Percentiles rank a stretch among this genome's conserved stretches.
Conservation (phyloP, 1,140 invertebrate genomes). For the Ceratosolen fusciceps region DNA sequence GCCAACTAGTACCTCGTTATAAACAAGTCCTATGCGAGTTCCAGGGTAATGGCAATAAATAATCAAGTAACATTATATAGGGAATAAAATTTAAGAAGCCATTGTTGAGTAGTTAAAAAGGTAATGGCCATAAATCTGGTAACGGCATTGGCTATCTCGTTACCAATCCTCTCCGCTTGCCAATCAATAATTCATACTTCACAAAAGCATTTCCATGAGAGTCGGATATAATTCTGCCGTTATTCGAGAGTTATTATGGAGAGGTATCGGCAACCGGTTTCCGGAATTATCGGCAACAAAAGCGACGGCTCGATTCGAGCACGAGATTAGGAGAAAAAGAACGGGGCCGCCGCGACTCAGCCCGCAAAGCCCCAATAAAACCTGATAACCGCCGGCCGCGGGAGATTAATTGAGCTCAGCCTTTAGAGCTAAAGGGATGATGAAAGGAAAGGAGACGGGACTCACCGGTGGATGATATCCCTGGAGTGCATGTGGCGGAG, state of each 20-base stretch:
- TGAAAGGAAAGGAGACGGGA: slow-evolving; percentile 43
- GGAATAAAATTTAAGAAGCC: no score
- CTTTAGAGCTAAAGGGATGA: not conserved
- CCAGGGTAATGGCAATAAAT: no score
- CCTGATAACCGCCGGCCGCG: not conserved
- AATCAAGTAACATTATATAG: no score
- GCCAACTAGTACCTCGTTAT: no score
- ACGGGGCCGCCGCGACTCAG: not conserved
- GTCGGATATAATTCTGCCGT: no score
- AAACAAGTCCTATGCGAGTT: no score
- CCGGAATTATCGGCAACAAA: not conserved
- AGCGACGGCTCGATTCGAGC: no score
- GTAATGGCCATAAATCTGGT: not conserved
- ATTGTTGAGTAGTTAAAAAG: no score
- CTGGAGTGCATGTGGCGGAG: slow-evolving; percentile 78
- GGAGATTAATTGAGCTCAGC: not conserved
- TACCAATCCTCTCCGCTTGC: not conserved
- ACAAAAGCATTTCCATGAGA: not conserved
- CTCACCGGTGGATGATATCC: slow-evolving; percentile 79
- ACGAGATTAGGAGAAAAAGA: not conserved
- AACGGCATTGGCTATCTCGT: not conserved
- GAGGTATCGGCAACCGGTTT: no score
- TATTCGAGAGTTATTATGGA: no score
- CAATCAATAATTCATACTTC: not conserved
- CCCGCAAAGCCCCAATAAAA: no score